Evolutionary conservation across 2,888 invertebrate species (phyloP).

Genomic region (Caenorhabditis virilis): DNA sequence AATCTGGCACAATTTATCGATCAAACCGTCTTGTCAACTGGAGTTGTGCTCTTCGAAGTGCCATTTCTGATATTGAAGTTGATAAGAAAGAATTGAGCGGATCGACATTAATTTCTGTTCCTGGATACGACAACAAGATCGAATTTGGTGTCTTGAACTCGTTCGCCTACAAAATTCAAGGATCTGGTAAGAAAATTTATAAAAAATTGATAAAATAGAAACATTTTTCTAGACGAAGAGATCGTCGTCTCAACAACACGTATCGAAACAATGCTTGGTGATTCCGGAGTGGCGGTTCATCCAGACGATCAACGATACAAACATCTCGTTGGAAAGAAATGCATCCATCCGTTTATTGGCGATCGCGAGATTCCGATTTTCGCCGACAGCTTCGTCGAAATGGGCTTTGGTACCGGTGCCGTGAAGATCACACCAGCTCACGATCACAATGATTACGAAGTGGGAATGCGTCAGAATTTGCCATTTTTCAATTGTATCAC

Average conservation of each 20-base stretch:
- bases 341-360: constrained; percentile 84
- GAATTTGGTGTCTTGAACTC: constrained; percentile 90
- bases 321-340: constrained; percentile 71
- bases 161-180: constrained; percentile 85
- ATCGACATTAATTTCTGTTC: constrained; percentile 83
- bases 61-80: constrained; percentile 98
- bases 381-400: constrained; percentile 90
- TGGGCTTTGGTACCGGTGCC: constrained; percentile 93
- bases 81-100: constrained; percentile 90
- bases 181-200: constrained; percentile 34
- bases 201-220: neutral
- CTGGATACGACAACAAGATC: constrained; percentile 86
- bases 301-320: constrained; percentile 83
- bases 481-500: constrained; percentile 86
- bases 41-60: constrained; percentile 94
- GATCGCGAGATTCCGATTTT: constrained; percentile 84
- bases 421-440: constrained; percentile 99
- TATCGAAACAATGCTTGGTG: constrained; percentile 95
- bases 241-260: constrained; percentile 94
- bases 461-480: constrained; percentile 83
- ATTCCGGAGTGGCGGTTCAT: constrained; percentile 96
- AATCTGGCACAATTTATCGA: constrained; percentile 86
- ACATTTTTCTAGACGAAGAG: constrained; percentile 80
- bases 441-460: constrained; percentile 94
- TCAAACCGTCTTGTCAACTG: constrained; percentile 88